A percentile compares a stretch with the other conserved stretches of the same genome.
phyloP scores from a whole-genome alignment of 2,113 vertebrate genomes.

The Leucosticte australis region DNA sequence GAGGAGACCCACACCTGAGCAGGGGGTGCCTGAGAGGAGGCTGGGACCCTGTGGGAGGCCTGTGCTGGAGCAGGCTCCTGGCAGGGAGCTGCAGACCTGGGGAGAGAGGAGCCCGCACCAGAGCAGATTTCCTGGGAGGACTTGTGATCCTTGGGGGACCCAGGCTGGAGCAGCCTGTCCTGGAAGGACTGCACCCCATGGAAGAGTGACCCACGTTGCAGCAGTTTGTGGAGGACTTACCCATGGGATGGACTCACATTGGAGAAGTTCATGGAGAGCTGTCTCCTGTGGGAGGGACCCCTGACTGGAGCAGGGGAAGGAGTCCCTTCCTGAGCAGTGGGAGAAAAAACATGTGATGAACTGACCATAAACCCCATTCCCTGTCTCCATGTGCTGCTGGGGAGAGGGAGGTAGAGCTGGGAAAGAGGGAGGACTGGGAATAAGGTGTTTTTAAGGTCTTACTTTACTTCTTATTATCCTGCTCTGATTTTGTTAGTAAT shows the following conservation, averaged over 20 bases:
- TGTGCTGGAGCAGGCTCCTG: neutral
- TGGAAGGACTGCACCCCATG: neutral
- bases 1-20: neutral
- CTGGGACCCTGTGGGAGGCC: too few relatives aligned
- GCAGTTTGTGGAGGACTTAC: neutral
- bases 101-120: neutral
- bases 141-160: neutral
- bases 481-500: neutral
- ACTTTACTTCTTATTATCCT: neutral
- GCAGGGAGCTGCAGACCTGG: neutral
- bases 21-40: neutral
- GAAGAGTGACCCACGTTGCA: neutral
- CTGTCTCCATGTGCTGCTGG: accelerated
- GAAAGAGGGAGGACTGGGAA: neutral
- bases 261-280: neutral
- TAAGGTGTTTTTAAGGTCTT: neutral
- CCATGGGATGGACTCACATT: neutral
- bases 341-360: neutral
- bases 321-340: neutral
- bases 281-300: neutral
- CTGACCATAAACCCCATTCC: neutral
- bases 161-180: neutral
- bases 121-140: neutral
- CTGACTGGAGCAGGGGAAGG: neutral
- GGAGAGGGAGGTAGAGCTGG: too few relatives aligned